A percentile compares a stretch with the other conserved stretches of the same genome.
These are phyloP conservation scores for Circaetus gallicus DNA, from an alignment of 2,113 vertebrate species.

Conservation along the genomic window DNA sequence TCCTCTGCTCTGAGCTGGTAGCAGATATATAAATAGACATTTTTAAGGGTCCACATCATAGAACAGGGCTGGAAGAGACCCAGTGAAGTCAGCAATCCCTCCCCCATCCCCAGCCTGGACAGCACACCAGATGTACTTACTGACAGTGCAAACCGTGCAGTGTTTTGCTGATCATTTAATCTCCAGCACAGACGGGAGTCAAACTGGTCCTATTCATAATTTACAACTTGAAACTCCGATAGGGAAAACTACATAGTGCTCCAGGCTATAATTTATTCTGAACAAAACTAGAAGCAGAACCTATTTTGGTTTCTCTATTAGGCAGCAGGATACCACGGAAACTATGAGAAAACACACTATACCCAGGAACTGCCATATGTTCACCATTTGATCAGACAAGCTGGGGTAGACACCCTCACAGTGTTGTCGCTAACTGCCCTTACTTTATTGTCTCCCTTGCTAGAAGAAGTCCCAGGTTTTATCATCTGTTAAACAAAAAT, in stretches of 20 bases:
- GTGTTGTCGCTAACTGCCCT: neutral
- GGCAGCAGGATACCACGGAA: neutral
- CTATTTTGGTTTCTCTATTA: neutral
- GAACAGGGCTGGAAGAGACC: neutral
- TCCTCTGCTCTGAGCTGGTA: neutral
- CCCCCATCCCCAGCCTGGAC: neutral
- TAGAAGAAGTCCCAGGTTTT: neutral
- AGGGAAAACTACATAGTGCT: neutral
- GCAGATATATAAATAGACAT: neutral
- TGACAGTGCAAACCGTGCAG: neutral
- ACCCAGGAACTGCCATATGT: neutral
- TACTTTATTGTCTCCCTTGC: neutral
- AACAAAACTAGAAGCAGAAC: neutral
- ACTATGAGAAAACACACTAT: neutral
- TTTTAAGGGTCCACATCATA: neutral
- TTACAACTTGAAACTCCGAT: conserved; percentile 32
- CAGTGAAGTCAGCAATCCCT: neutral
- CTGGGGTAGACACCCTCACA: neutral
- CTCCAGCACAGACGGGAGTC: neutral
- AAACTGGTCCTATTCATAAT: conserved; percentile 21
- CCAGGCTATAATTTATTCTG: neutral
- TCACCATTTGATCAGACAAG: neutral
- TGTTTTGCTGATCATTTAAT: conserved; percentile 8
- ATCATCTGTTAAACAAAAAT: neutral
- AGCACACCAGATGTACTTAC: neutral